phyloP scores from a whole-genome alignment of 2,113 vertebrate genomes.

The Monopterus albus region DNA sequence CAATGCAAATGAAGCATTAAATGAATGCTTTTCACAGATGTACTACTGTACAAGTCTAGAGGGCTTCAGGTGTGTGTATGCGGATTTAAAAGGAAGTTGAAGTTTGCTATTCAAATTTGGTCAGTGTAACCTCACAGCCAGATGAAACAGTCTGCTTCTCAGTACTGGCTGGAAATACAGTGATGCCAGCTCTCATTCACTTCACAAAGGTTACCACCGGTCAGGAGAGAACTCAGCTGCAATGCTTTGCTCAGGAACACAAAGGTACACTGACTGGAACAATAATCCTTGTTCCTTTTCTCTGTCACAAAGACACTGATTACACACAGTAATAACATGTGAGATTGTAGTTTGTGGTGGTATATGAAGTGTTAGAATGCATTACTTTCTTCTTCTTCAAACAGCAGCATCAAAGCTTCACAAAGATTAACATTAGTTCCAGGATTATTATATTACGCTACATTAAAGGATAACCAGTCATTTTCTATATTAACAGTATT shows the following conservation, averaged over 20 bases:
- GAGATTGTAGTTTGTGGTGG: background rate
- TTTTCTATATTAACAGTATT: too few species aligned
- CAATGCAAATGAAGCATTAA: conserved; percentile 19
- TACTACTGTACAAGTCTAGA: background rate
- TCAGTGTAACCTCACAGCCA: background rate
- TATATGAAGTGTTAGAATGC: background rate
- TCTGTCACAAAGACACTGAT: too few species aligned
- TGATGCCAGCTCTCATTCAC: conserved; percentile 8
- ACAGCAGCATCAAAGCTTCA: background rate
- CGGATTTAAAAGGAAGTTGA: background rate
- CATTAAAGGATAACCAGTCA: too few species aligned
- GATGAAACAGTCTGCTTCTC: conserved; percentile 20
- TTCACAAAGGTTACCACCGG: conserved; percentile 7
- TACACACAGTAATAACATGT: too few species aligned
- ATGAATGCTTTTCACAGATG: conserved; percentile 1
- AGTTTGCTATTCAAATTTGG: conserved; percentile 48
- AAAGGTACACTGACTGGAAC: background rate
- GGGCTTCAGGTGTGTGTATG: conserved; percentile 22
- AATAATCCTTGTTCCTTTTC: background rate
- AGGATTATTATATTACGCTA: background rate
- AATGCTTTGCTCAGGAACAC: background rate
- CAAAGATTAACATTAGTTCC: background rate
- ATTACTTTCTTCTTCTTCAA: background rate
- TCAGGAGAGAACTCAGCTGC: background rate
- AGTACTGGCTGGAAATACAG: conserved; percentile 22